Base-by-base conservation (phyloP, 1,140 invertebrate species). In the Luehdorfia chinensis region DNA sequence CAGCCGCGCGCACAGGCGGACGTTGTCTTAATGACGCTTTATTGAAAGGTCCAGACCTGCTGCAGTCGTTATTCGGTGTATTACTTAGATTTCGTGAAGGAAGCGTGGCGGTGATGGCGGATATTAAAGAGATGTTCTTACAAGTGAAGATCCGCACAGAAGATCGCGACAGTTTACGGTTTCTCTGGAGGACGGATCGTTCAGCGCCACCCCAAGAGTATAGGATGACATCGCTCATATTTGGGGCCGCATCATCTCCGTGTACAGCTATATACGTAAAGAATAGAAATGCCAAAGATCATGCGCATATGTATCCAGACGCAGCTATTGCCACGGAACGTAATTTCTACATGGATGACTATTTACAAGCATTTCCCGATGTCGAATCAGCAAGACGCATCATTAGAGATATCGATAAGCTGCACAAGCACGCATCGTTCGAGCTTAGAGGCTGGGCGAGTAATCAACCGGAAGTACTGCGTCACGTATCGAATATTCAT, bases 291-390 rank as follows among this genome's bases (percentile, higher is more conserved):
- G 66, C 74, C 0, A 4, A 30, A 6, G 30, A 58, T 4, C 58
- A 59, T 39, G n/a, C 11, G 2, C 8, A 47, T 1, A 6, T 16
- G 4, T 52, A 50, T 18, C 68, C 67, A 0, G 16, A 23, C 2
- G 67, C 75, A 0, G 55, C 36, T 0, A 11, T 34, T 0, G 65
- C 64, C 0, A 53, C 75, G 0, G n/a, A 51, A 0, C 1, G 53
- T 0, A 59, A 66, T 18, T 66, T 66, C 30, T 84, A 78, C 28
- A 73, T 78, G 57, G 76, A 80, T 36, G 74, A 83, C 39, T 77
- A 61, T 27, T 33, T 77, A 1, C 57, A 63, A 28, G 59, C 59
- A 27, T 49, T 51, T 6, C 8, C 4, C 1, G 39, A 27, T 4
- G 9, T 12, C 0, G 14, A 11, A 11, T 59, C 64, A 0, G 46